phyloP scores from a whole-genome alignment of 2,797 vertebrate species.

The Salarias fasciatus region DNA sequence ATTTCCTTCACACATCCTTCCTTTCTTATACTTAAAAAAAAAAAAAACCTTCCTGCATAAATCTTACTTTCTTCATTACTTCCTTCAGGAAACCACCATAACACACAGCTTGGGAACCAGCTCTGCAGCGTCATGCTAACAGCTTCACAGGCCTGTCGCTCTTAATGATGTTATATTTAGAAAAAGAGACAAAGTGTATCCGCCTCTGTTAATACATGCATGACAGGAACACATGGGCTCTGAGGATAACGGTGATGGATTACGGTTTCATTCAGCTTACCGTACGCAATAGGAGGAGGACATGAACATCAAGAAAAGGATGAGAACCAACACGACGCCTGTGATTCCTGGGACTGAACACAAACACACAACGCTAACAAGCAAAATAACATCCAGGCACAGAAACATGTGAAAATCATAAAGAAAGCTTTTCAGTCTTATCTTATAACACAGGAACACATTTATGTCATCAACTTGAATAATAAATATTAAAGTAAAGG shows the following conservation, averaged over 20 bases:
- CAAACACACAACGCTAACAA: slow-evolving; percentile 6
- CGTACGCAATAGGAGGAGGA: slow-evolving; percentile 93
- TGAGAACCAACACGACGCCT: slow-evolving; percentile 91
- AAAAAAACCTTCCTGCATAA: too few species aligned
- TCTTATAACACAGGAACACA: too few species aligned
- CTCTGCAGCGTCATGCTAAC: not conserved
- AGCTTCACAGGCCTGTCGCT: not conserved
- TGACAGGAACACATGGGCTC: slow-evolving; percentile 3
- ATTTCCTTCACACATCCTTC: not conserved
- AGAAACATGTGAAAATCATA: too few species aligned
- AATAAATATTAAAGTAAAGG: too few species aligned
- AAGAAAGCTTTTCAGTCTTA: too few species aligned
- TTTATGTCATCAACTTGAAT: too few species aligned
- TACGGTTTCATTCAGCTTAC: slow-evolving; percentile 70
- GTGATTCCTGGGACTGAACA: slow-evolving; percentile 92
- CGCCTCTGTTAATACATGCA: not conserved
- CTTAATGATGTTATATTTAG: not conserved
- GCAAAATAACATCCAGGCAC: not conserved
- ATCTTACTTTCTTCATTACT: too few species aligned
- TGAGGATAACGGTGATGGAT: not conserved
- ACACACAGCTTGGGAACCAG: too few species aligned
- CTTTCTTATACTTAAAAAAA: too few species aligned
- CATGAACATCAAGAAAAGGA: slow-evolving; percentile 96
- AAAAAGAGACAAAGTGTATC: not conserved
- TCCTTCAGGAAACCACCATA: too few species aligned